Evolutionary conservation across 2,113 vertebrate genomes (phyloP).

Genomic region (Suncus etruscus): DNA sequence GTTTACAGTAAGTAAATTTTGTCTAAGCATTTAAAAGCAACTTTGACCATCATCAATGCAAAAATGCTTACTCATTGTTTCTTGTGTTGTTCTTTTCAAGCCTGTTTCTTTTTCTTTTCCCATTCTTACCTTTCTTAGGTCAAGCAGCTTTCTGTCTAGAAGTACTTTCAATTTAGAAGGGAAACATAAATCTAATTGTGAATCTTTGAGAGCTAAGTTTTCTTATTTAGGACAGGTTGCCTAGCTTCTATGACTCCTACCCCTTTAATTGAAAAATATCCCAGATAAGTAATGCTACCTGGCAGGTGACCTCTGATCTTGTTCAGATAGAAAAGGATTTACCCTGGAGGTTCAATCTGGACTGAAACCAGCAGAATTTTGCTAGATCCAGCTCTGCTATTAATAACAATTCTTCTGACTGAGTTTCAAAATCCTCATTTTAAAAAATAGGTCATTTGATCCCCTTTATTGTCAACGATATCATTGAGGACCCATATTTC

Average conservation of each 20-base stretch:
- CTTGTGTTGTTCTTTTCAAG: neutral
- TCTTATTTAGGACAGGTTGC: neutral
- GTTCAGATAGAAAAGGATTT: neutral
- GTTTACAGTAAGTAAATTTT: neutral
- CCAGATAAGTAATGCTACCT: neutral
- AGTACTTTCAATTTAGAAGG: neutral
- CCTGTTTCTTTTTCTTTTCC: neutral
- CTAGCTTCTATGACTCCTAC: neutral
- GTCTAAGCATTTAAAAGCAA: slow-evolving; percentile 20
- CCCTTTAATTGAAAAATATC: neutral
- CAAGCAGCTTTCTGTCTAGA: neutral
- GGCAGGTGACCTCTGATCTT: neutral
- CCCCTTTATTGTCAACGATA: slow-evolving; percentile 1
- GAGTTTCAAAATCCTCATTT: slow-evolving; percentile 18
- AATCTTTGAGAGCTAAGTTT: neutral
- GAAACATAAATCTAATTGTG: neutral
- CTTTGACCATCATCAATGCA: slow-evolving; percentile 33
- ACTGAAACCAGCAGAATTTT: neutral
- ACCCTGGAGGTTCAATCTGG: neutral
- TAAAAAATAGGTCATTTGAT: neutral
- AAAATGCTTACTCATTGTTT: slow-evolving; percentile 19
- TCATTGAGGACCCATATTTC: neutral
- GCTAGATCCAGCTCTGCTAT: neutral
- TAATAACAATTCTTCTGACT: neutral
- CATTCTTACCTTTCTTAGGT: slow-evolving; percentile 12